A percentile compares a stretch with the other conserved stretches of the same genome.
Conservation (phyloP, 2,888 invertebrate species). For the Drosophila buzzatii region DNA sequence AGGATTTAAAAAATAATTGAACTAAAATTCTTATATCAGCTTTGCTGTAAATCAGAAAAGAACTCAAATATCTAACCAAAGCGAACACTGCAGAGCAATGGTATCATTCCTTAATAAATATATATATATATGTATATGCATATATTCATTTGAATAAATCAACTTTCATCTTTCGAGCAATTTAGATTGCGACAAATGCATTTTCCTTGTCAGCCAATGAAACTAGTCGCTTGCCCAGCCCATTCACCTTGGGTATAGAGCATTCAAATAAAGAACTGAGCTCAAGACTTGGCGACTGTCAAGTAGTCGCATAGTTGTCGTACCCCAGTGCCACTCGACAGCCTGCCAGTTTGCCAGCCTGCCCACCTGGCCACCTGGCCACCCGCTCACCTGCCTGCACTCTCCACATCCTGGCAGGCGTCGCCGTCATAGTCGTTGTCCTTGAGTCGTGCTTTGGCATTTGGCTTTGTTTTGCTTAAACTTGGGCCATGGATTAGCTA, state of each 20-base stretch:
- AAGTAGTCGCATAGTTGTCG: constrained; percentile 66
- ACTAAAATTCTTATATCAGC: too few relatives aligned
- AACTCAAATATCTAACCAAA: too few relatives aligned
- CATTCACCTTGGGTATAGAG: background rate
- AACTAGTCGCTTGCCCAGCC: background rate
- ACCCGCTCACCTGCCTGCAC: constrained; percentile 20
- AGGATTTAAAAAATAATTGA: too few relatives aligned
- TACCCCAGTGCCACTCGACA: constrained; percentile 48
- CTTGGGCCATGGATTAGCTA: constrained; percentile 74
- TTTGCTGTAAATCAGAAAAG: too few relatives aligned
- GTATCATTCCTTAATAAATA: background rate
- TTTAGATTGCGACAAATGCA: background rate
- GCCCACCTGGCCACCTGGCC: background rate
- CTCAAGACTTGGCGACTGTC: constrained; percentile 66
- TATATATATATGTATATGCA: too few relatives aligned
- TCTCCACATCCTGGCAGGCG: constrained; percentile 16
- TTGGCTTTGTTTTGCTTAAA: constrained; percentile 68
- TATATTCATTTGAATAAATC: background rate
- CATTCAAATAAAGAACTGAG: constrained; percentile 49
- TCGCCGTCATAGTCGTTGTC: constrained; percentile 14
- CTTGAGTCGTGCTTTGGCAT: constrained; percentile 57
- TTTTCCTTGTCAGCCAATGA: background rate
- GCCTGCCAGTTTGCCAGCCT: constrained; percentile 20
- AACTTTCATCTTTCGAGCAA: background rate
- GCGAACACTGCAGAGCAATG: too few relatives aligned